Base-by-base conservation (phyloP, 2,888 invertebrate species). In the Euproctis similis region DNA sequence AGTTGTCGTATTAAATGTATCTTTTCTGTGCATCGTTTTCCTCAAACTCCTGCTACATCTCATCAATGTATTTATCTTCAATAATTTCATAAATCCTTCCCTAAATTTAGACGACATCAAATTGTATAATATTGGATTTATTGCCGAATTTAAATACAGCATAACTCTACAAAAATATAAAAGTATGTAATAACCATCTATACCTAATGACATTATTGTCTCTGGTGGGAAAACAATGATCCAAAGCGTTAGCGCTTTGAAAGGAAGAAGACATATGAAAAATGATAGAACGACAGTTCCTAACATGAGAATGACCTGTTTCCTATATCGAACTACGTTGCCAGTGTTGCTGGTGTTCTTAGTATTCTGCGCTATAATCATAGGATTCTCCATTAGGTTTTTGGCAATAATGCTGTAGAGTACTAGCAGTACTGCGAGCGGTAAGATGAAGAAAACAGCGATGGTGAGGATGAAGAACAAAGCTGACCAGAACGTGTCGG, bases 51-150 rank as follows among this genome's bases (percentile, higher is more conserved):
- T 67, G 30, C 82, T 71, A 33, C 77, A 81, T 24, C 75, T 70
- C 67, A 84, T 74, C 31, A 80, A 48, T 37, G 77, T 84, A 44
- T 81, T 82, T 21, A 84, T 74, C 37, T 50, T 78, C 16, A 92
- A 86, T 26, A 93, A 71, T 53, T 88, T 89, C 29, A 91, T 85
- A 50, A 94, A 94, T 3, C 93, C 94, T 27, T 90, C 90, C 5
- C 96, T 88, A 76, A 96, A 96, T 66, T 95, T 96, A 1, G 95
- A 93, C 34, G 95, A 95, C 91, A 96, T 94, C 30, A 96, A 87
- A 68, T 95, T 96, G 75, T 96, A 96, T 28, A 96, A 80, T 54
- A 96, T 93, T 7, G 96, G 96, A 84, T 96, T 96, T 30, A 95
- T 90, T 7, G 95, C 95, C 25, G 95, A 95, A 73, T 96, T 96